These are phyloP conservation scores for Myotis daubentonii DNA, from an alignment of 2,797 vertebrate genomes.

Conservation along the genomic window DNA sequence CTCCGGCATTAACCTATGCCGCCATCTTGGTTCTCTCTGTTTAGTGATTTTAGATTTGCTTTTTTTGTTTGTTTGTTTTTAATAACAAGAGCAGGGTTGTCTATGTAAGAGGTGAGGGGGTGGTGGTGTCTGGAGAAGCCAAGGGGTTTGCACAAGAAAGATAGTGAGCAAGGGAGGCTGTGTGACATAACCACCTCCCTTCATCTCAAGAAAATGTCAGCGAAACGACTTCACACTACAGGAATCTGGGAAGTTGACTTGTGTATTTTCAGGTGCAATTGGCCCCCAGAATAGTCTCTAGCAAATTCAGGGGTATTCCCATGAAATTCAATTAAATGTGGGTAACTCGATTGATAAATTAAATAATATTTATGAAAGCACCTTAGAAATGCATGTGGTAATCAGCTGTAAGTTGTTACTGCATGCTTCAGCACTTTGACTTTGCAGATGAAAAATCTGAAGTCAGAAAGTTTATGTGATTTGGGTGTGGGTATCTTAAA, in stretches of 20 bases:
- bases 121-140: not conserved
- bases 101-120: not conserved
- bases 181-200: not conserved
- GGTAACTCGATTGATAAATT: not conserved
- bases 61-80: not conserved
- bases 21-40: too few species aligned
- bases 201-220: not conserved
- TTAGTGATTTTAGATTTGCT: not conserved
- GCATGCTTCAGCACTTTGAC: not conserved
- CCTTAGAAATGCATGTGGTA: not conserved
- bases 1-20: too few species aligned
- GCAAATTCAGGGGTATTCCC: not conserved
- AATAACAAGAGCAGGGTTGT: not conserved
- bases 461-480: not conserved
- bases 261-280: not conserved
- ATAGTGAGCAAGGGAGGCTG: not conserved
- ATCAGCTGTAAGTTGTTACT: not conserved
- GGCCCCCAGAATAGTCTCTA: not conserved
- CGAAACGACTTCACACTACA: not conserved
- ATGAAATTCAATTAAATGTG: not conserved
- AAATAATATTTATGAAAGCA: not conserved
- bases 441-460: conserved; percentile 31
- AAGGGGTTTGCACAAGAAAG: not conserved
- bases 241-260: not conserved
- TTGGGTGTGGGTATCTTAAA: not conserved